Evolutionary conservation across 2,113 vertebrate species (phyloP), one percentile per base, ranked within the genome.

Genomic region (Antechinus stuartii): DNA sequence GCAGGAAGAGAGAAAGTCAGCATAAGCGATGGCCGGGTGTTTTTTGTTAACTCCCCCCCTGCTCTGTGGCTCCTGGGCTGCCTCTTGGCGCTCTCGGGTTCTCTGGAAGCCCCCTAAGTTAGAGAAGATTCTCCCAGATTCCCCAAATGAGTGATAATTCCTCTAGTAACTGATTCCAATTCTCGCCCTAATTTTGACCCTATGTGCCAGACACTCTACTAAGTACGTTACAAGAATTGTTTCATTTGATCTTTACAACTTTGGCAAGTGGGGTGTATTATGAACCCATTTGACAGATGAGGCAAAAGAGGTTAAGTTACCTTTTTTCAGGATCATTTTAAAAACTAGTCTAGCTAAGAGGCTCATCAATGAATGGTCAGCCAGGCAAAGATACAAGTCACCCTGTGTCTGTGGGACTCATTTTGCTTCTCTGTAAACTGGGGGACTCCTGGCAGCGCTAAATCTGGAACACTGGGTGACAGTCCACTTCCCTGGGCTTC

Each of bases 1-100:
- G 96, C 16, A 23, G 42, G 23, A 96, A 97, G 55, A 97, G 50
- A 52, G 10, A 96, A 96, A 52, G 93, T n/a, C 14, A 9, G 91
- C 26, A 11, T 42, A 56, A 42, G 55, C 2, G 24, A 89, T 93
- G 94, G 95, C n/a, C 91, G 23, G 61, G 12, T 68, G 11, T 8
- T 68, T 84, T 42, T 84, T 19, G 4, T n/a, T n/a, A 76, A 19
- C 61, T 19, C 35, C 16, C n/a, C n/a, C 16, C n/a, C 14, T 42
- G 7, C 68, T 23, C 19, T 8, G 68, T 19, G 0, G 16, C 68
- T 22, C 35, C 1, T 84, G 35, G 68, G 35, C 22, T 42, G 68
- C n/a, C 14, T 19, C 30, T 76, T n/a, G 61, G 30, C 35, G 3
- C 16, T 76, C 68, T 16, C 42, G 42, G 42, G 42, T 42, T 42